Base-by-base conservation (phyloP, 2,113 vertebrate species). In the Pleuronectes platessa region DNA sequence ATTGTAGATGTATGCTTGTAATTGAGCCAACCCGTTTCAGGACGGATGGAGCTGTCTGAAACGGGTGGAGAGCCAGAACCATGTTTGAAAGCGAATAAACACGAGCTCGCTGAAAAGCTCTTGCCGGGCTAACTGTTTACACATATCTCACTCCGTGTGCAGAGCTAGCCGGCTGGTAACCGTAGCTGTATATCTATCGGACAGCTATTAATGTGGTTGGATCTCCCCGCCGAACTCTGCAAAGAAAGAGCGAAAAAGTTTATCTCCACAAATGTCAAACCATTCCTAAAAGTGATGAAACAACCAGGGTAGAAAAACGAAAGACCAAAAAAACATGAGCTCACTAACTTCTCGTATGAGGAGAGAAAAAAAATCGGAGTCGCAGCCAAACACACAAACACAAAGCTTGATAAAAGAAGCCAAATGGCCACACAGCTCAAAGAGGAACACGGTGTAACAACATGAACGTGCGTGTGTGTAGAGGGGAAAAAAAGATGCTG, bases 361-460 rank as follows among this genome's bases (percentile, higher is more conserved):
- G 68, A 53, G 5, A 37, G 31, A 23, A 54, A 54, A 40, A 27
- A 67, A 55, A 27, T 40, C 4, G n/a, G 9, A 75, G 49, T 67
- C 20, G 68, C 40, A 56, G 82, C 68, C 75, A 87, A 85, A 66
- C 11, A 76, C 26, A n/a, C 27, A 75, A 68, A 56, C 17, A 35
- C 40, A 58, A 54, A 45, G 54, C 68, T 53, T 47, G 23, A 79
- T 76, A 74, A 60, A 45, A 67, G 47, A 68, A 53, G 63, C 79
- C 76, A 78, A 83, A 74, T 70, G 53, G 61, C 55, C 72, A 56
- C 42, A 13, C 21, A 55, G 56, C 67, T 82, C 55, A 27, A 59
- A 64, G 76, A 68, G 5, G 61, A 62, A 35, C 26, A 61, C 9
- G 23, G 61, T 61, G 53, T 3, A 63, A 47, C 23, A 49, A 47